A percentile compares a stretch with the other conserved stretches of the same genome.
Evolutionary conservation across 2,113 vertebrate genomes (phyloP).

Genomic region (Steatornis caripensis): DNA sequence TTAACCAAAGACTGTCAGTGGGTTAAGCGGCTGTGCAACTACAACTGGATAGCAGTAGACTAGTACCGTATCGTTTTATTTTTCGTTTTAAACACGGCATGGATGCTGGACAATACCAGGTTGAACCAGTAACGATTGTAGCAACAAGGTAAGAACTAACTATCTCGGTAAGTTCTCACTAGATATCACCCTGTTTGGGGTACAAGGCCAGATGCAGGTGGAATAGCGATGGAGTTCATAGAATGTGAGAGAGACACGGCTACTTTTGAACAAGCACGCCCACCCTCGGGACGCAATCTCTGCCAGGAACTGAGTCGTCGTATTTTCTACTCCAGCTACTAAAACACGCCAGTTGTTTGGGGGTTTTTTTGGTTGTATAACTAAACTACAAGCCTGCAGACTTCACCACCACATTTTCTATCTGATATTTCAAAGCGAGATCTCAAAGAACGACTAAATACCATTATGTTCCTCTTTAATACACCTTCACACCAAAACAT

Average conservation of each 20-base stretch:
- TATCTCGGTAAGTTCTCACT: neutral
- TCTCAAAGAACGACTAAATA: neutral
- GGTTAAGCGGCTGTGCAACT: neutral
- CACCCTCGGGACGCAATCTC: neutral
- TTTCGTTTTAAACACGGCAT: neutral
- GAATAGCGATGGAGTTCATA: neutral
- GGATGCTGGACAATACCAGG: neutral
- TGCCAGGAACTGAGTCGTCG: neutral
- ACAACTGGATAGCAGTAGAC: neutral
- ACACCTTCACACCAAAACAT: neutral
- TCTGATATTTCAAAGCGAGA: neutral
- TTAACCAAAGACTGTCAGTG: neutral
- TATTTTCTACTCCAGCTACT: neutral
- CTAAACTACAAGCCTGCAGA: neutral
- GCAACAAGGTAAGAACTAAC: neutral
- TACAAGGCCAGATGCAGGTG: neutral
- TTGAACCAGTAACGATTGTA: neutral
- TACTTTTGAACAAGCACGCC: neutral
- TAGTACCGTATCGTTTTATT: rapidly evolving
- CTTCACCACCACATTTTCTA: neutral
- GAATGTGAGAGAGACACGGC: rapidly evolving
- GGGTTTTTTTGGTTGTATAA: neutral
- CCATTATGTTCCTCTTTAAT: neutral
- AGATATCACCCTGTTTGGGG: neutral
- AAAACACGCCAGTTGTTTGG: no score